Base-by-base conservation (phyloP, 2,888 invertebrate species). In the Ichneumoninae sp. region DNA sequence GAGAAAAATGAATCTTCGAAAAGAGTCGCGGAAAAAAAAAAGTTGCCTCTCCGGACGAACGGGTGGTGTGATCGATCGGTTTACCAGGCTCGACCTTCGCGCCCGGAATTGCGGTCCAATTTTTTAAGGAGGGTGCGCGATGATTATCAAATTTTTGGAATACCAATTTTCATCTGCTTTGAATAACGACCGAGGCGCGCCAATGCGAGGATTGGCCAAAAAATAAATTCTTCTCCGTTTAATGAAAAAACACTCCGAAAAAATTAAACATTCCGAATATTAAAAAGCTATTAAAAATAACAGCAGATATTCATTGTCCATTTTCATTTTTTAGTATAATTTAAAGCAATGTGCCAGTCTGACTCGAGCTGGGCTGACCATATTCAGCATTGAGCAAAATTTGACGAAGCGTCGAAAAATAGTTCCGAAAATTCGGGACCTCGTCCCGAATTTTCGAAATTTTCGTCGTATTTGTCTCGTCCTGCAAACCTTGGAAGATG, bases 51-150 rank as follows among this genome's bases (percentile, higher is more conserved):
- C 19, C 1, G 44, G 60, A 47, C 33, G 33, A 36, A 62, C 60
- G 26, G 26, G 60, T 62, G 44, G 16, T 22, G 22, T n/a, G 6
- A 75, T 75, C 52, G 65, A 65, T 75, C 62, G 65, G 50, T n/a
- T 75, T 65, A n/a, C n/a, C 10, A 75, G 33, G 30, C 26, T 52
- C 36, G 16, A 8, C 52, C 30, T 33, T 62, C 62, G 62, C 33
- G 33, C 7, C 62, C 62, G 62, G 6, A n/a, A 62, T 62, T 62
- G 62, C 30, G 62, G n/a, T 62, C n/a, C 6, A 30, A 62, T 62
- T 62, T 62, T 60, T n/a, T 16, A n/a, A 30, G 33, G 33, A 4
- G 30, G 6, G 5, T 16, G 13, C n/a, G 7, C 30, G 16, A 60
- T 10, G 10, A 13, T 60, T 60, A 30, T 30, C 16, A 19, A 7